Conservation (phyloP, 2,113 vertebrate species). For the Regulus satrapa region DNA sequence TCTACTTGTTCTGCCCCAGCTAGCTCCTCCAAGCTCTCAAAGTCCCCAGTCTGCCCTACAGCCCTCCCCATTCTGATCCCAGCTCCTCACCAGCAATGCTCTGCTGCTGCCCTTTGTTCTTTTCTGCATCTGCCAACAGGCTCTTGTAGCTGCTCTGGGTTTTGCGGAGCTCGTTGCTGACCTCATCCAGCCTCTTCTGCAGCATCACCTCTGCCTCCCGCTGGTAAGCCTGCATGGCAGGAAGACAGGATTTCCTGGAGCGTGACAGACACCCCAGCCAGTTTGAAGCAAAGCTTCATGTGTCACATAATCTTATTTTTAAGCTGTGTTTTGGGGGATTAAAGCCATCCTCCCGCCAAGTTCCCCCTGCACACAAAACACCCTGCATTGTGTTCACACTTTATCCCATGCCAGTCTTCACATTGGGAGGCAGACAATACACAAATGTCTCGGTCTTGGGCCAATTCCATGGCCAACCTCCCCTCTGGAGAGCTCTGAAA, state of each 20-base stretch:
- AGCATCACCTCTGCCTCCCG: conserved; percentile 78
- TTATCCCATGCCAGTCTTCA: neutral
- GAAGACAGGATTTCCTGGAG: neutral
- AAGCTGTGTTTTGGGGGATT: neutral
- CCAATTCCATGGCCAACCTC: neutral
- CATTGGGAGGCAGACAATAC: neutral
- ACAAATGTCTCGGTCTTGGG: neutral
- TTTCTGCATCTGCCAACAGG: conserved; percentile 78
- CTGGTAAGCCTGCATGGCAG: conserved; percentile 69
- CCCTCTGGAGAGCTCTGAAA: neutral
- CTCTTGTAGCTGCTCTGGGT: conserved; percentile 78
- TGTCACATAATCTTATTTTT: neutral
- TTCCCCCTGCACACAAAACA: neutral
- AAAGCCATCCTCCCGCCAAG: neutral
- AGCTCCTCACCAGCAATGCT: conserved; percentile 74
- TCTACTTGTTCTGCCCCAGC: neutral
- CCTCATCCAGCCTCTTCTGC: conserved; percentile 87
- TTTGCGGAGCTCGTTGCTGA: conserved; percentile 83
- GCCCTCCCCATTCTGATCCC: neutral
- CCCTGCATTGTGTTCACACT: fast-evolving
- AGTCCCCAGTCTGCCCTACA: neutral
- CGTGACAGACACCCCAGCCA: neutral
- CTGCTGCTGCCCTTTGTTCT: conserved; percentile 79
- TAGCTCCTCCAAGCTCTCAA: neutral
- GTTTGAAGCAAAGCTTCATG: neutral